Evolutionary conservation across 2,888 invertebrate genomes (phyloP).

Genomic region (Physocephala rufipes): DNA sequence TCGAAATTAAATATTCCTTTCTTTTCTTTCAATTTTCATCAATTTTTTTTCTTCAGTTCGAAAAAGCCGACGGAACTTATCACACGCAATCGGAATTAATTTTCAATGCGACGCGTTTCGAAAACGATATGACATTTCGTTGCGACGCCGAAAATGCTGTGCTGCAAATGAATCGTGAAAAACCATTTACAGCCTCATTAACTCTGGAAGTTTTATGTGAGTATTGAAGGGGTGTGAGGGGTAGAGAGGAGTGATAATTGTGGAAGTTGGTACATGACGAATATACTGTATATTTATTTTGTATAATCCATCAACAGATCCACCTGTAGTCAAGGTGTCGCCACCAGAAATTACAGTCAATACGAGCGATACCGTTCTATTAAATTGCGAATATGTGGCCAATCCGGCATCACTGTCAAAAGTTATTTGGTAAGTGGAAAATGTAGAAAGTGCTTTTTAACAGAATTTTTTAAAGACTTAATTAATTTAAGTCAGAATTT

Average conservation of each 20-base stretch:
- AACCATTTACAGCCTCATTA: constrained; percentile 76
- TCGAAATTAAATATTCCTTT: neutral
- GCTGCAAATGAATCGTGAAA: constrained; percentile 75
- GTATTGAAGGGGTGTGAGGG: constrained; percentile 57
- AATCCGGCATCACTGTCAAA: constrained; percentile 82
- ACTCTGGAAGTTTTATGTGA: constrained; percentile 88
- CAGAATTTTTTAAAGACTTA: too few species aligned
- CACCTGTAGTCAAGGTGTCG: constrained; percentile 81
- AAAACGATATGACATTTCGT: constrained; percentile 80
- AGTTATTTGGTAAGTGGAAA: constrained; percentile 76
- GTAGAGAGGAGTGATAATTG: neutral
- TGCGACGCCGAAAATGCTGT: constrained; percentile 87
- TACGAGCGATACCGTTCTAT: constrained; percentile 77
- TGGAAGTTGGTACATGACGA: too few species aligned
- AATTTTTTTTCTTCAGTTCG: constrained; percentile 68
- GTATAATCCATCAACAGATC: constrained; percentile 80
- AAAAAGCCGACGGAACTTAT: constrained; percentile 76
- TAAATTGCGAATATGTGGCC: constrained; percentile 84
- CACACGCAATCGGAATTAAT: constrained; percentile 80
- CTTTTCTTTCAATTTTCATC: constrained; percentile 17
- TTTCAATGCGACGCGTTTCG: constrained; percentile 82
- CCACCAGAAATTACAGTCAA: constrained; percentile 81
- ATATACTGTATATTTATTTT: constrained; percentile 23
- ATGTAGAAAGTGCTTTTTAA: too few species aligned
- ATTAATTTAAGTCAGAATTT: too few species aligned